phyloP scores from a whole-genome alignment of 2,797 vertebrate species.

The Channallabes apus region DNA sequence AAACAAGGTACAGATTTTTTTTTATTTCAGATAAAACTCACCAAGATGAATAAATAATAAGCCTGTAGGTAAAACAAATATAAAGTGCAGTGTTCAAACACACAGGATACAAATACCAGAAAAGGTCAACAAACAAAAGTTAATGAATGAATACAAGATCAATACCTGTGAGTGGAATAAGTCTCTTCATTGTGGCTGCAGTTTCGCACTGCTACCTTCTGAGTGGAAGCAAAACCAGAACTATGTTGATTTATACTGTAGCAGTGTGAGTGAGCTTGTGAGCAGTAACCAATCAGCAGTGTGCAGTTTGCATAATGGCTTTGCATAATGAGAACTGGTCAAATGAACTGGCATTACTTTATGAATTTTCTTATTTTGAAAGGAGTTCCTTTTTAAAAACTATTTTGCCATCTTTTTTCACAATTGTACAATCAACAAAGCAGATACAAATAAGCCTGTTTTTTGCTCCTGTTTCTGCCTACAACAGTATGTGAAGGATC shows the following conservation, averaged over 20 bases:
- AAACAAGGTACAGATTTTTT: background rate
- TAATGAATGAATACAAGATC: background rate
- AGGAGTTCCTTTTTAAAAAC: background rate
- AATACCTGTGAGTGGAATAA: constrained; percentile 35
- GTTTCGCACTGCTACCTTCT: background rate
- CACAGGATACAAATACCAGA: background rate
- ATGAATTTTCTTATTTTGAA: background rate
- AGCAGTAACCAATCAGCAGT: constrained; percentile 1
- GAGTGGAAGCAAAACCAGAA: background rate
- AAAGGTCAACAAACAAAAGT: background rate
- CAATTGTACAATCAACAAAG: background rate
- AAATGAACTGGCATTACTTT: background rate
- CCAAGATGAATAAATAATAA: constrained; percentile 47
- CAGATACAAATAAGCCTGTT: background rate
- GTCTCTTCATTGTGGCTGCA: constrained; percentile 29
- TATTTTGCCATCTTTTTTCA: background rate
- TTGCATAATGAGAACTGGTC: background rate
- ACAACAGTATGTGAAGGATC: background rate
- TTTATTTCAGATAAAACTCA: constrained; percentile 53
- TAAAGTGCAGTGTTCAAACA: constrained; percentile 1
- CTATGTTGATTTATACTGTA: background rate
- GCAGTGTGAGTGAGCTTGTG: background rate
- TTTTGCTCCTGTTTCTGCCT: background rate
- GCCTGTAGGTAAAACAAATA: constrained; percentile 9
- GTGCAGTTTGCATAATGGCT: no score